phyloP scores from a whole-genome alignment of 2,113 vertebrate genomes.

The Actenoides lindsayi region DNA sequence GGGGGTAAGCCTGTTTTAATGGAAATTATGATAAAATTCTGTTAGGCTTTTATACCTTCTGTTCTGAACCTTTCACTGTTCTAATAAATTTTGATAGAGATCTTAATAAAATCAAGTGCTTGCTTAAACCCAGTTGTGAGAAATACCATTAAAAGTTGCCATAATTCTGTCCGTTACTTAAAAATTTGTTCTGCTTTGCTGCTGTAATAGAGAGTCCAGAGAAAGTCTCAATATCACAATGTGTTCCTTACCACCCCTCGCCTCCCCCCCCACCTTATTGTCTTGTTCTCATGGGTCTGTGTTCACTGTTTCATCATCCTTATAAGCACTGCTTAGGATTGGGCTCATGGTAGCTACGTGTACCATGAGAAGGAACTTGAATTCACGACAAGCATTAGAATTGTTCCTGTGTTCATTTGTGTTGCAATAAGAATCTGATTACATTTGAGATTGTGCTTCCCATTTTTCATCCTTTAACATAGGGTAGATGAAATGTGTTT shows the following conservation, averaged over 20 bases:
- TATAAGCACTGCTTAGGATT: neutral
- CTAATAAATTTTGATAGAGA: neutral
- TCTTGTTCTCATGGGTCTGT: neutral
- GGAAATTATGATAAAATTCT: neutral
- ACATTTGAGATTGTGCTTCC: neutral
- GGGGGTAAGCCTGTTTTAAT: conserved; percentile 78
- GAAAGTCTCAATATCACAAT: neutral
- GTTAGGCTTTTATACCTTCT: neutral
- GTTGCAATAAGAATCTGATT: neutral
- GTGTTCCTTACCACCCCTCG: too few species aligned
- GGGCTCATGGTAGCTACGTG: neutral
- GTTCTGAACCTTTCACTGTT: neutral
- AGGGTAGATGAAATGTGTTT: neutral
- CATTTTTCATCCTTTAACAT: neutral
- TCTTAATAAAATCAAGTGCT: neutral
- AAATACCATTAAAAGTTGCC: neutral
- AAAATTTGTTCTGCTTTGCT: neutral
- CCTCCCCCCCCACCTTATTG: neutral
- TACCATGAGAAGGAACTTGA: neutral
- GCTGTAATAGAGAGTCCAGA: neutral
- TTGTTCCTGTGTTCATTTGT: neutral
- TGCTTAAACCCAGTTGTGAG: neutral
- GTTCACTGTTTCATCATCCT: neutral
- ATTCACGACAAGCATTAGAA: neutral
- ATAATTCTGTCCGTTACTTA: neutral